Evolutionary conservation across 2,797 vertebrate genomes (phyloP).

Genomic region (Hydrolagus colliei): DNA sequence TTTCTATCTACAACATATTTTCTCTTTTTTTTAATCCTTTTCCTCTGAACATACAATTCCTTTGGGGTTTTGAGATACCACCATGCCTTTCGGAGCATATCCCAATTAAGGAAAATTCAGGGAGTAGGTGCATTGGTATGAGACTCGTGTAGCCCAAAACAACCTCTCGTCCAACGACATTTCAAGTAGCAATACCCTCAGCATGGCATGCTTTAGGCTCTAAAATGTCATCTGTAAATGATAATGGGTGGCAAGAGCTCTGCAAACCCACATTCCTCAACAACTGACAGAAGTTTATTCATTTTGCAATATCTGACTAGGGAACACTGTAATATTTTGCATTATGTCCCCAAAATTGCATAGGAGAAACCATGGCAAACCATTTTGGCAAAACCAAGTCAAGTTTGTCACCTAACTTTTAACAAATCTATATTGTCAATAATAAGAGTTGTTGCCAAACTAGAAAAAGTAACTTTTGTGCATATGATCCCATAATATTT

Average conservation of each 20-base stretch:
- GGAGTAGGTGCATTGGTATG: conserved; percentile 32
- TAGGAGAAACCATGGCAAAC: background rate
- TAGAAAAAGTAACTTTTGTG: background rate
- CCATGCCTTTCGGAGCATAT: conserved; percentile 43
- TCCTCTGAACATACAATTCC: conserved; percentile 40
- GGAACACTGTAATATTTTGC: background rate
- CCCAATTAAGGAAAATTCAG: conserved; percentile 48
- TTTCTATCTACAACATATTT: background rate
- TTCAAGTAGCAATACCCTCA: background rate
- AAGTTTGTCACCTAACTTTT: background rate
- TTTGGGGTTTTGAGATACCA: conserved; percentile 41
- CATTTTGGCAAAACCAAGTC: background rate
- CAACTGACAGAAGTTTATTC: conserved; percentile 3
- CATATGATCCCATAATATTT: background rate
- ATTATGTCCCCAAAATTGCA: no score
- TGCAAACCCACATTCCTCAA: background rate
- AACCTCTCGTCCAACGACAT: background rate
- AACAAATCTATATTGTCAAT: background rate
- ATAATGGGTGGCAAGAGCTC: background rate
- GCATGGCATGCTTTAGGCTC: background rate
- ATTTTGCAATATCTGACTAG: conserved; percentile 7
- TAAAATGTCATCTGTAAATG: conserved; percentile 18
- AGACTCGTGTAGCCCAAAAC: conserved; percentile 24
- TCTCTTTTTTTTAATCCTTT: conserved; percentile 26
- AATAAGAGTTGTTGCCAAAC: no score